Evolutionary conservation across 1,140 invertebrate genomes (phyloP).

Genomic region (Pteromalus puparum): DNA sequence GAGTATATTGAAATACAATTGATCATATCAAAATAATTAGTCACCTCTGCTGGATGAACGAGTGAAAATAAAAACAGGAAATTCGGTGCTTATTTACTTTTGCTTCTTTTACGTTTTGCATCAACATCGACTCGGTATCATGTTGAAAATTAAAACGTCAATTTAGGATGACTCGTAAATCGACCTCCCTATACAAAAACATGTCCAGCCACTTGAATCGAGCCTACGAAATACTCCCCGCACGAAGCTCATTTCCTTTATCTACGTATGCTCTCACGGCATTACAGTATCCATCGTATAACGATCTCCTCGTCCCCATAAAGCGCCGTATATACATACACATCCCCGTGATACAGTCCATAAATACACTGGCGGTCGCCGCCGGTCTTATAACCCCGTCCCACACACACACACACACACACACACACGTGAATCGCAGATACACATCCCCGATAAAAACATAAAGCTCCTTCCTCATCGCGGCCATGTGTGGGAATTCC

Average conservation of each 20-base stretch:
- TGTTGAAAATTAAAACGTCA: too few species aligned
- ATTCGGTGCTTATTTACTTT: neutral
- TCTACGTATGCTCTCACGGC: neutral
- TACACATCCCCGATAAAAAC: neutral
- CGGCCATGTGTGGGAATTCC: neutral
- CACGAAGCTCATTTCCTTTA: constrained; percentile 22
- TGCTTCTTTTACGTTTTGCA: neutral
- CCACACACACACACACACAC: neutral
- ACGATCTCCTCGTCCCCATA: neutral
- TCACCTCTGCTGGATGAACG: neutral
- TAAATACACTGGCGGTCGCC: neutral
- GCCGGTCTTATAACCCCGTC: neutral
- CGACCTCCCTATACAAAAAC: too few species aligned
- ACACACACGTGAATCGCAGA: neutral
- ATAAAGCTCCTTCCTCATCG: neutral
- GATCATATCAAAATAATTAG: neutral
- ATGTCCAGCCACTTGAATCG: neutral
- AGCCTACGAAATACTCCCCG: too few species aligned
- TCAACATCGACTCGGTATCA: neutral
- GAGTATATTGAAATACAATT: neutral
- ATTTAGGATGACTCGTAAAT: too few species aligned
- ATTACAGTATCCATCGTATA: neutral
- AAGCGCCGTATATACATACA: neutral
- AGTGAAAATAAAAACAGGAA: neutral
- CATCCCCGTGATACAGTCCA: neutral